phyloP scores from a whole-genome alignment of 2,888 invertebrate species.

The Eutolmus rufibarbis region DNA sequence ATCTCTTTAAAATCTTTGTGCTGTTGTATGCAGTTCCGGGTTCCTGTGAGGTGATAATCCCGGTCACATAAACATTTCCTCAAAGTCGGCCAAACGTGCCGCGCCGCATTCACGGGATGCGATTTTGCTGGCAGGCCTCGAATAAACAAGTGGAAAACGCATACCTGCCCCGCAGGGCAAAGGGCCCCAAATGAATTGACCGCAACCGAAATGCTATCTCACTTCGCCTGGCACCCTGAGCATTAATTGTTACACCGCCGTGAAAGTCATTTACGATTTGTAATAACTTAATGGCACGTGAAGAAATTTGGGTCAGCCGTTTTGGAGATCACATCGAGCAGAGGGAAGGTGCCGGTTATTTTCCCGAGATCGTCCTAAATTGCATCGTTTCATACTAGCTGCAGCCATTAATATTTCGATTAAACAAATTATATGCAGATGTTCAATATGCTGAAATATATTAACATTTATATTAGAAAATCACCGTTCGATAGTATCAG shows the following conservation, averaged over 20 bases:
- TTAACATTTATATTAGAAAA: background rate
- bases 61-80: background rate
- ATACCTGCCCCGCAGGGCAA: background rate
- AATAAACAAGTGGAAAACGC: background rate
- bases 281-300: background rate
- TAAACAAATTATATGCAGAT: background rate
- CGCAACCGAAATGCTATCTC: background rate
- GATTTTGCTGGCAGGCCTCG: background rate
- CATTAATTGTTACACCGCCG: background rate
- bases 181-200: background rate
- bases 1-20: background rate
- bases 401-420: background rate
- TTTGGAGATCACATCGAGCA: background rate
- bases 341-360: background rate
- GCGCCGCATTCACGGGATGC: background rate
- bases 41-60: background rate
- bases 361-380: background rate
- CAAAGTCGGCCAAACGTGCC: background rate
- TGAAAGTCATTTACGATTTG: background rate
- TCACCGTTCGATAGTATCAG: background rate
- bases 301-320: background rate
- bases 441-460: background rate
- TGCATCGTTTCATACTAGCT: background rate
- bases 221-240: background rate
- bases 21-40: background rate